Base-by-base conservation (phyloP, 2,113 vertebrate species). In the Tonatia bakeri region DNA sequence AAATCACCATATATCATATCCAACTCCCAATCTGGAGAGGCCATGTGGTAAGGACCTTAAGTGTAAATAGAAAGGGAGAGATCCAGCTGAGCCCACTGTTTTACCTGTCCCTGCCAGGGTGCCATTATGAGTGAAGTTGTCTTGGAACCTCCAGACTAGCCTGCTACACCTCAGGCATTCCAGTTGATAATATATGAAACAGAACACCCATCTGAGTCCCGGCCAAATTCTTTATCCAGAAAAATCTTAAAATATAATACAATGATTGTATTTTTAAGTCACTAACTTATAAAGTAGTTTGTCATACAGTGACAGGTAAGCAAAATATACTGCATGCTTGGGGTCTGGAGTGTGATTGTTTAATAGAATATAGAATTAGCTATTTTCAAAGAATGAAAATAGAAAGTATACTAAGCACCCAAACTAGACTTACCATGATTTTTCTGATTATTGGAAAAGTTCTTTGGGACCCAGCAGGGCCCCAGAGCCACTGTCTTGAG, bases 351-450 rank as follows among this genome's bases (percentile, higher is more conserved):
- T 79, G 15, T 47, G 38, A 77, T 5, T 64, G 40, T 52, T 86
- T 87, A 81, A 89, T 2, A 87, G 59, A 76, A 38, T 50, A 89
- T 2, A 87, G 59, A 76, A 38, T 50, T 76, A 89, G 59, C 24
- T 92, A 61, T 92, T 96, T 83, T 94, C 65, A 87, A 80, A 87
- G 47, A 87, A 81, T 7, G 36, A 69, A 61, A 88, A 40, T 15
- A 94, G 16, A 90, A 86, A 94, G 22, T 64, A 87, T 19, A 56
- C 4, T 72, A 94, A 47, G 12, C 12, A 90, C 7, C 26, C 10
- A 38, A 80, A 69, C 65, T 73, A 69, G 61, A 82, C 9, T 75
- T 83, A 72, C 28, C 22, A 56, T 36, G 20, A 54, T 81, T 90
- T 94, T 90, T 90, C 65, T 87, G 38, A 52, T 92, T 89, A 92